phyloP scores from a whole-genome alignment of 2,113 vertebrate genomes.

The Columba janthina region DNA sequence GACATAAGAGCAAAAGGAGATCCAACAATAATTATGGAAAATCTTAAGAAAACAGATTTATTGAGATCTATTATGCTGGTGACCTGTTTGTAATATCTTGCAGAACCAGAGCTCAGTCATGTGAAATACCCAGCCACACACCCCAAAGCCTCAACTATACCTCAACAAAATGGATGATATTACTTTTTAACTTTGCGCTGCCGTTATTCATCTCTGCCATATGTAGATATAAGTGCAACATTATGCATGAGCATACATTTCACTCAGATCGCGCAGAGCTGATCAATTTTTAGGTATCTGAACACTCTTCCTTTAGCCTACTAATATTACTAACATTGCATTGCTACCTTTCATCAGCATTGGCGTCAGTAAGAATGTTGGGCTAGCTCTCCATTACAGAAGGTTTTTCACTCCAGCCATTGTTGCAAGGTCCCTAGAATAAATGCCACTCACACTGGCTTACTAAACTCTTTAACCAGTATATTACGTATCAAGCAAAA shows the following conservation, averaged over 20 bases:
- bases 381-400: neutral
- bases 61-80: constrained; percentile 27
- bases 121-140: neutral
- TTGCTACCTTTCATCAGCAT: neutral
- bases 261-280: neutral
- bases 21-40: constrained; percentile 59
- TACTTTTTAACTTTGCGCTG: neutral
- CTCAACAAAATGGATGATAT: neutral
- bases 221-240: neutral
- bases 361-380: neutral
- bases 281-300: neutral
- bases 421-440: neutral
- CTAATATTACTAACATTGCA: neutral
- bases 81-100: constrained; percentile 1
- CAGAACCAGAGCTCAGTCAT: neutral
- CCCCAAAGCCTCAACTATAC: neutral
- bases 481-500: neutral
- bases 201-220: neutral
- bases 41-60: constrained; percentile 48
- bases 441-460: neutral
- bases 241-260: neutral
- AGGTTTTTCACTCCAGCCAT: neutral
- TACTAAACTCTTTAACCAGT: neutral
- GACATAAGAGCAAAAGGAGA: constrained; percentile 18
- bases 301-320: neutral